These are phyloP conservation scores for Agonopterix heracliana DNA, from an alignment of 2,888 invertebrate genomes.

Conservation along the genomic window DNA sequence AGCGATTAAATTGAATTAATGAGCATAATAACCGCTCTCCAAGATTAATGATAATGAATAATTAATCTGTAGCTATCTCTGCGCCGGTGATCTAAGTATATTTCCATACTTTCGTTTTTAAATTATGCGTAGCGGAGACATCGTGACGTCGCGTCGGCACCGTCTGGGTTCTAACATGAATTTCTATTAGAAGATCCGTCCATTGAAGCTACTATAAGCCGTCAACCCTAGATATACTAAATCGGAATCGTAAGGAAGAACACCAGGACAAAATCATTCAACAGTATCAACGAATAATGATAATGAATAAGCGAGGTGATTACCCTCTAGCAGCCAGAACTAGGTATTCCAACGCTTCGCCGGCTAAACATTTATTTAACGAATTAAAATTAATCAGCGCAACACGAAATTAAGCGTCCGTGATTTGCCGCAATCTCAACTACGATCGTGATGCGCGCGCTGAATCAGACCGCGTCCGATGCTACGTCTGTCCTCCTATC, in stretches of 20 bases:
- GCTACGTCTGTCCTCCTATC: conserved; percentile 3
- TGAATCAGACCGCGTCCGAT: conserved; percentile 25
- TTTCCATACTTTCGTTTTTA: conserved; percentile 38
- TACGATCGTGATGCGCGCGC: conserved; percentile 9
- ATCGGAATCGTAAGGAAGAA: too few relatives aligned
- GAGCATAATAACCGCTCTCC: conserved; percentile 12
- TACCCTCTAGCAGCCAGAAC: too few relatives aligned
- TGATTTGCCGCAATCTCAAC: conserved; percentile 15
- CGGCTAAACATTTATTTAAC: conserved; percentile 6
- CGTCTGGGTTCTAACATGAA: too few relatives aligned
- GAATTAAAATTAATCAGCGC: conserved; percentile 12
- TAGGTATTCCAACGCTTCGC: conserved; percentile 1
- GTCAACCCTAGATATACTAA: too few relatives aligned
- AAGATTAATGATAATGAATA: conserved; percentile 15
- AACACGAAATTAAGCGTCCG: conserved; percentile 8
- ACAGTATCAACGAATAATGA: too few relatives aligned
- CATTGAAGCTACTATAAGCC: too few relatives aligned
- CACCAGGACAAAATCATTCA: too few relatives aligned
- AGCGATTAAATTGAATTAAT: conserved; percentile 14
- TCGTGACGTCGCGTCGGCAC: background rate
- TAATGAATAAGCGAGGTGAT: too few relatives aligned
- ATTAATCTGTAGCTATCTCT: too few relatives aligned
- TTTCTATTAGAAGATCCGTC: too few relatives aligned
- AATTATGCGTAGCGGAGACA: conserved; percentile 24
- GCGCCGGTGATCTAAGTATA: conserved; percentile 5